Percentiles rank a stretch among this genome's conserved stretches.
phyloP scores from a whole-genome alignment of 2,113 vertebrate genomes.

The Notothenia coriiceps region DNA sequence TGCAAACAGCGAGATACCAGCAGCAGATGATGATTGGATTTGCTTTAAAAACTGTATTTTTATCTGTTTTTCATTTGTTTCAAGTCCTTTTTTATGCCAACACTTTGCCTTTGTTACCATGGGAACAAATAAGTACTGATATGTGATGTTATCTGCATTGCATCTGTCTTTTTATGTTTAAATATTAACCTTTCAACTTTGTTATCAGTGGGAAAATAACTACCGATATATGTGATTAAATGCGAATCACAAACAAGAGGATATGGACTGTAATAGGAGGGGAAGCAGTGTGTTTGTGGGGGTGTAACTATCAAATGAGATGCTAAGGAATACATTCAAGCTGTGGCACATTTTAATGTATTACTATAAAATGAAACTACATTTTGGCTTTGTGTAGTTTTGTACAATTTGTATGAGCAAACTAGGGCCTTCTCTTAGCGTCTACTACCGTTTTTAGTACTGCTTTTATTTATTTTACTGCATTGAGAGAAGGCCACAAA shows the following conservation, averaged over 20 bases:
- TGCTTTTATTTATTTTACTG: no score
- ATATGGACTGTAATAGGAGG: not conserved
- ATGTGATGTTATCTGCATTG: not conserved
- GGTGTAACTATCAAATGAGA: not conserved
- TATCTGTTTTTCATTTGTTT: not conserved
- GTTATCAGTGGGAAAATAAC: not conserved
- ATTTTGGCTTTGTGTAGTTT: not conserved
- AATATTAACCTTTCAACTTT: not conserved
- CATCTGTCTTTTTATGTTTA: no score
- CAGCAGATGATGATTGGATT: constrained; percentile 51
- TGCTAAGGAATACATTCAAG: not conserved
- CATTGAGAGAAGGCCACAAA: no score
- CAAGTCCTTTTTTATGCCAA: no score
- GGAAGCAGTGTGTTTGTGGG: not conserved
- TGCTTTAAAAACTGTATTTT: not conserved
- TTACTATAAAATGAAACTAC: no score
- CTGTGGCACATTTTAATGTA: no score
- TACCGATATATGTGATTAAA: not conserved
- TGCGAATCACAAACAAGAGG: not conserved
- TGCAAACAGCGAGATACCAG: constrained; percentile 27
- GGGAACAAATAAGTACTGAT: no score
- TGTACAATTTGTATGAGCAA: no score
- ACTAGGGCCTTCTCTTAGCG: no score
- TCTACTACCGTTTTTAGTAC: no score
- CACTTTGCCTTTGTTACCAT: no score